A percentile compares a stretch with the other conserved stretches of the same genome.
phyloP scores from a whole-genome alignment of 2,113 vertebrate genomes.

The Symphodus melops region DNA sequence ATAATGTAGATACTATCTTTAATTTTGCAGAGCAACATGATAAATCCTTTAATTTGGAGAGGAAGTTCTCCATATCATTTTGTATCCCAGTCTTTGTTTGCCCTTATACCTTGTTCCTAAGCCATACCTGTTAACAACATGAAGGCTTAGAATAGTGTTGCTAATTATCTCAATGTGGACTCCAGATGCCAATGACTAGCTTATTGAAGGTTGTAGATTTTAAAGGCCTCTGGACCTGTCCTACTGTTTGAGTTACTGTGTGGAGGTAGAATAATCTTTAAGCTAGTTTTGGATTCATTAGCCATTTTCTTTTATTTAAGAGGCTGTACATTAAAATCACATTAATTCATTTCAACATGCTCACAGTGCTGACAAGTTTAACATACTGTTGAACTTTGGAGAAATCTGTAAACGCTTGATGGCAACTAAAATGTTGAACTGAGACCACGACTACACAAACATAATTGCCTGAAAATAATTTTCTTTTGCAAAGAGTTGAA shows the following conservation, averaged over 20 bases:
- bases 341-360: background rate
- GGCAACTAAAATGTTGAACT: too few relatives aligned
- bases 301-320: background rate
- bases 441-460: too few relatives aligned
- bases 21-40: background rate
- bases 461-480: too few relatives aligned
- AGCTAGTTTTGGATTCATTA: too few relatives aligned
- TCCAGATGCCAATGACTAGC: constrained; percentile 25
- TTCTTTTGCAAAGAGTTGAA: too few relatives aligned
- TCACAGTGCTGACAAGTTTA: background rate
- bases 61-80: too few relatives aligned
- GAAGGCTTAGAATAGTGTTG: background rate
- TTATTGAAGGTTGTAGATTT: background rate
- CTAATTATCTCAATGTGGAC: constrained; percentile 5
- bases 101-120: too few relatives aligned
- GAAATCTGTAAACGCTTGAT: background rate
- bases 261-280: background rate
- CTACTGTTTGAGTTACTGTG: background rate
- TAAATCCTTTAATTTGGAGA: background rate
- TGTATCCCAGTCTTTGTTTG: too few relatives aligned
- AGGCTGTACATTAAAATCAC: background rate
- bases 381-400: background rate
- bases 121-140: constrained; percentile 14
- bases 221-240: background rate
- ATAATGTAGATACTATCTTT: constrained; percentile 18